Evolutionary conservation across 2,113 vertebrate species (phyloP).

Genomic region (Prolemur simus): DNA sequence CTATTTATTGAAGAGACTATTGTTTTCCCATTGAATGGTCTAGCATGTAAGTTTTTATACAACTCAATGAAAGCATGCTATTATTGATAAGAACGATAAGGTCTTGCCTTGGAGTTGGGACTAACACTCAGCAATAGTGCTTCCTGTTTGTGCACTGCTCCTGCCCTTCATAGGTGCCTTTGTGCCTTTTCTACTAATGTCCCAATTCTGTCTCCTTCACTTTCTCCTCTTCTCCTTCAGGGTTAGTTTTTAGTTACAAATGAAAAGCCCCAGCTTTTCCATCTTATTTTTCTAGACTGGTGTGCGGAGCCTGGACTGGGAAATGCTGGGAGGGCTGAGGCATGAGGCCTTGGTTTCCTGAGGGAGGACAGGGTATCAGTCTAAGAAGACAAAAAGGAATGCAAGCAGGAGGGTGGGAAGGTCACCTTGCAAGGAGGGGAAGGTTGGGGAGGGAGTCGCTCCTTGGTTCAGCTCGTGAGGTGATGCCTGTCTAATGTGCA

Average conservation of each 20-base stretch:
- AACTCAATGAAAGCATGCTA: background rate
- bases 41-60: background rate
- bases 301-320: background rate
- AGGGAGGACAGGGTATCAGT: background rate
- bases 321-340: background rate
- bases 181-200: background rate
- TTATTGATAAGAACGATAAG: fast-evolving
- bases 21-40: background rate
- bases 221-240: background rate
- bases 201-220: background rate
- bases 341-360: background rate
- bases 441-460: background rate
- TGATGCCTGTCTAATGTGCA: background rate
- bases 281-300: background rate
- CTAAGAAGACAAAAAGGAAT: background rate
- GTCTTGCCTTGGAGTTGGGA: background rate
- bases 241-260: background rate
- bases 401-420: background rate
- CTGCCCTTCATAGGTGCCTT: background rate
- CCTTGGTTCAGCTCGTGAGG: background rate
- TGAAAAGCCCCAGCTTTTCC: background rate
- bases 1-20: background rate
- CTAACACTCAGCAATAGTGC: background rate
- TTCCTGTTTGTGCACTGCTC: background rate
- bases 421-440: background rate